Conservation (phyloP, 1,140 invertebrate species). For the Aphaenogaster rudis region DNA sequence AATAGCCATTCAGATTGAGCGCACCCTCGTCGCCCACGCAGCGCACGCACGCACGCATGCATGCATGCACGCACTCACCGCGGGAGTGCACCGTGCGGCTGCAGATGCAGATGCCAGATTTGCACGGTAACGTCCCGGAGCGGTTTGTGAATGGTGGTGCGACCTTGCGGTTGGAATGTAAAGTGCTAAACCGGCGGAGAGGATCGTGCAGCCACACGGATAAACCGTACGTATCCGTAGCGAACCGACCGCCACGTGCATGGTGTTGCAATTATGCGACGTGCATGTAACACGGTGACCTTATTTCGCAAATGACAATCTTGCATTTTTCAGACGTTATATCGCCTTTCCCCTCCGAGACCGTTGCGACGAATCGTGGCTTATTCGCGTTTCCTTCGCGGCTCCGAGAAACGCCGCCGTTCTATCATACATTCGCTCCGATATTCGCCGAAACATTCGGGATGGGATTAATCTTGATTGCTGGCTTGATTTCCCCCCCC, state of each 20-base stretch:
- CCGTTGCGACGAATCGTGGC: not conserved
- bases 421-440: not conserved
- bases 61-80: not conserved
- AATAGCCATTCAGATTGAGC: conserved; percentile 19
- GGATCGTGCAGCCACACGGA: conserved; percentile 45
- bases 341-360: not conserved
- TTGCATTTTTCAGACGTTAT: conserved; percentile 16
- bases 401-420: not conserved
- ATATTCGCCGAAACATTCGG: not conserved
- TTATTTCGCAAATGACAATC: conserved; percentile 51
- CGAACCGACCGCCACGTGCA: conserved; percentile 26
- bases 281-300: conserved; percentile 50
- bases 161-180: conserved; percentile 68
- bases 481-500: not conserved
- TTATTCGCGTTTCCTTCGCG: not conserved
- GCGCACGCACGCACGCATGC: not conserved
- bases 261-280: conserved; percentile 36
- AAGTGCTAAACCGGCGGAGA: conserved; percentile 42
- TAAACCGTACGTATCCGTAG: conserved; percentile 33
- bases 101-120: conserved; percentile 20
- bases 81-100: conserved; percentile 19
- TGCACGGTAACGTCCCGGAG: conserved; percentile 17
- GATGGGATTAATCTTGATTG: not conserved
- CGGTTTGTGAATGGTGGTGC: conserved; percentile 67
- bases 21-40: conserved; percentile 38